phyloP scores from a whole-genome alignment of 2,113 vertebrate genomes.

The Rissa tridactyla region DNA sequence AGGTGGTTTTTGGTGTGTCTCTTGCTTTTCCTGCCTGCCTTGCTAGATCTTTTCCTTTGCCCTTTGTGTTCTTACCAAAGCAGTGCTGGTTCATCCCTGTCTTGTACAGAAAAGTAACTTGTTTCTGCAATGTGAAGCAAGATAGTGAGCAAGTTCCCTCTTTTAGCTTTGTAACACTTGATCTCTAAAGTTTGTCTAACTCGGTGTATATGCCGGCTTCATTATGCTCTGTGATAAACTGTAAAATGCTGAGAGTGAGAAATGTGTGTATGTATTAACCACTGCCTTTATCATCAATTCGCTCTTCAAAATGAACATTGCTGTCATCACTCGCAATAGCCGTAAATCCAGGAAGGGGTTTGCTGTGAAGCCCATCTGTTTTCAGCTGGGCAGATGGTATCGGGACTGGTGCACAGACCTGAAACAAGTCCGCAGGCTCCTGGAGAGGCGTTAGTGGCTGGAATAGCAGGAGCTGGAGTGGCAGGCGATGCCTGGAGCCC shows the following conservation, averaged over 20 bases:
- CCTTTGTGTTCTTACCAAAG: background rate
- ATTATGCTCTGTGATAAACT: background rate
- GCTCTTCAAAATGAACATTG: background rate
- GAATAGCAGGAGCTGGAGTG: conserved; percentile 50
- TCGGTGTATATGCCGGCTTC: background rate
- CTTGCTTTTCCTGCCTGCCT: background rate
- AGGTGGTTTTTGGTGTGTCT: background rate
- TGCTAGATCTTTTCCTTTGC: background rate
- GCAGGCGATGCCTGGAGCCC: conserved; percentile 37
- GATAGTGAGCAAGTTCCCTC: background rate
- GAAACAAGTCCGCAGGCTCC: conserved; percentile 44
- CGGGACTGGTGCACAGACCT: conserved; percentile 63
- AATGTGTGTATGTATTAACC: background rate
- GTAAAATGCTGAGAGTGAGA: background rate
- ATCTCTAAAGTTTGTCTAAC: background rate
- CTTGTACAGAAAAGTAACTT: background rate
- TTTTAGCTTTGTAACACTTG: background rate
- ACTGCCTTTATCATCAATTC: background rate
- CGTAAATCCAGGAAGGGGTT: conserved; percentile 93
- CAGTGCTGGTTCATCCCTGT: background rate
- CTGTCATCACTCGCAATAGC: background rate
- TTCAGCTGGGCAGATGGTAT: conserved; percentile 80
- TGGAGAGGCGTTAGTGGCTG: conserved; percentile 38
- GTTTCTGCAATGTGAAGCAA: background rate
- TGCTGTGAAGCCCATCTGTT: conserved; percentile 80